Conservation (phyloP, 2,113 vertebrate species). For the Anthoscopus minutus region DNA sequence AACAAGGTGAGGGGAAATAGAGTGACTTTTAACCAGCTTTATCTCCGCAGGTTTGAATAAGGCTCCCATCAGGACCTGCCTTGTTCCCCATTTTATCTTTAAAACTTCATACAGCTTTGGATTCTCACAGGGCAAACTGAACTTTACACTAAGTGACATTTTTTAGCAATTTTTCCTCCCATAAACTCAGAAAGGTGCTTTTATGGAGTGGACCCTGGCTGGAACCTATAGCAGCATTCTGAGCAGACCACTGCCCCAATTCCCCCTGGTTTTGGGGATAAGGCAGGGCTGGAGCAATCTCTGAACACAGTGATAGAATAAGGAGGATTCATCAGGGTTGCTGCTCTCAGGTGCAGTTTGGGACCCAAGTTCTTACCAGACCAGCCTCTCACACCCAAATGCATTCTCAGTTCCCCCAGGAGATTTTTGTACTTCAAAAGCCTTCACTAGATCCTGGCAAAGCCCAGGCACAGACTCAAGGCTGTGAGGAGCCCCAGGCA, state of each 20-base stretch:
- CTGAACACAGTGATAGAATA: not conserved
- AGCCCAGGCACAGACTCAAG: not conserved
- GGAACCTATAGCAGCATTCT: accelerated
- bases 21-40: not conserved
- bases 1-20: not conserved
- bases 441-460: not conserved
- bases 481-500: accelerated
- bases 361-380: too few species aligned
- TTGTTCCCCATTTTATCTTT: not conserved
- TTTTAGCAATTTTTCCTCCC: not conserved
- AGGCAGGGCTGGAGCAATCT: not conserved
- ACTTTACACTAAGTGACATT: not conserved
- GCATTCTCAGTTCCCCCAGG: not conserved
- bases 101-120: not conserved
- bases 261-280: accelerated
- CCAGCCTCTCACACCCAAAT: not conserved
- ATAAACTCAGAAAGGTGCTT: not conserved
- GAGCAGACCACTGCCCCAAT: not conserved
- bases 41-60: not conserved
- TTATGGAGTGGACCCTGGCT: not conserved
- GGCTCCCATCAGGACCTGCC: not conserved
- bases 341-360: not conserved
- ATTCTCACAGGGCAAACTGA: not conserved
- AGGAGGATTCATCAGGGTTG: not conserved
- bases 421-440: not conserved